Percentiles rank a stretch among this genome's conserved stretches.
Conservation (phyloP, 2,113 vertebrate genomes). For the Sinosuthora webbiana region DNA sequence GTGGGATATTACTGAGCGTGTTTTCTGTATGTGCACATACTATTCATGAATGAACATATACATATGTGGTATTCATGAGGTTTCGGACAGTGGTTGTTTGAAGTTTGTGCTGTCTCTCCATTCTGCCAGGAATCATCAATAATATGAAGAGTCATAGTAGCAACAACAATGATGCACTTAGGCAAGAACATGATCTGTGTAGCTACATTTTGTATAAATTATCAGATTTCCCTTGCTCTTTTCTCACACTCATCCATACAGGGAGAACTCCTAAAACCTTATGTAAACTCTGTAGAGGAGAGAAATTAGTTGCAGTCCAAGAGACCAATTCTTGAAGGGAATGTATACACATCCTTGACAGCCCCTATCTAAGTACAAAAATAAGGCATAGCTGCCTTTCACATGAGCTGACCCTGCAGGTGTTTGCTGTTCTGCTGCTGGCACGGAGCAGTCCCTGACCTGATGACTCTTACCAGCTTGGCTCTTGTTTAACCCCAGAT, state of each 20-base stretch:
- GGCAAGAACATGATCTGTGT: neutral
- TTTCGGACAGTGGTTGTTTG: neutral
- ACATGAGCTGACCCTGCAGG: neutral
- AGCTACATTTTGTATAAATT: neutral
- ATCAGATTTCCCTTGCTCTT: neutral
- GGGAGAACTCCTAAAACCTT: neutral
- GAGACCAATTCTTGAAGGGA: neutral
- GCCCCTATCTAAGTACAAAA: neutral
- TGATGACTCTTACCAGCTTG: neutral
- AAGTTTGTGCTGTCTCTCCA: neutral
- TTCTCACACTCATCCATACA: neutral
- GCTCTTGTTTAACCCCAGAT: neutral
- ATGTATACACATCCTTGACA: neutral
- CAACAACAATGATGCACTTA: neutral
- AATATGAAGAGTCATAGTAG: neutral
- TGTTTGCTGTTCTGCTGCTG: neutral
- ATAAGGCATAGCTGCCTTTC: neutral
- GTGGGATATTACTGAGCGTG: neutral
- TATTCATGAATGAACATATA: neutral
- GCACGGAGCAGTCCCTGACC: neutral
- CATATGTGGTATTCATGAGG: neutral
- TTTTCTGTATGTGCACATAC: neutral
- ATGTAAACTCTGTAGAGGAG: neutral
- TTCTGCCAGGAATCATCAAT: neutral
- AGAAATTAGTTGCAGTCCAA: neutral